Evolutionary conservation across 2,888 invertebrate genomes (phyloP).

Genomic region (Dromius quadrimaculatus): DNA sequence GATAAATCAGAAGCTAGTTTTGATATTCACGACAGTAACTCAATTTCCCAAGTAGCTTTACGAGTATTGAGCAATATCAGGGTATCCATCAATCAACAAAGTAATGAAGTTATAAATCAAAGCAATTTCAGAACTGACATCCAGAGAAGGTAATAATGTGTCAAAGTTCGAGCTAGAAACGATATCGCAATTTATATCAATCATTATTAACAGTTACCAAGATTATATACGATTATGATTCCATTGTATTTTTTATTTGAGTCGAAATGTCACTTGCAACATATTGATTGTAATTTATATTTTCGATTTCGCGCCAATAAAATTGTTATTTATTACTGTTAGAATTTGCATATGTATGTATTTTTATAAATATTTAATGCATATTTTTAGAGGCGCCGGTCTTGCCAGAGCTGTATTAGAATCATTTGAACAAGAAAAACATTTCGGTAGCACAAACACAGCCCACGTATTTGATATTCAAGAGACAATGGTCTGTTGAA

Average conservation of each 20-base stretch:
- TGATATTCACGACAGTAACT: too few species aligned
- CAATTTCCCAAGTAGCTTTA: too few species aligned
- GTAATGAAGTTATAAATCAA: conserved; percentile 34
- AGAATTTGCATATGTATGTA: background rate
- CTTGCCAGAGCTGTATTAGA: background rate
- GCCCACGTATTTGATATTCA: conserved; percentile 9
- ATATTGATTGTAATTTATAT: background rate
- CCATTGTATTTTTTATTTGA: conserved; percentile 25
- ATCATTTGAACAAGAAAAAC: background rate
- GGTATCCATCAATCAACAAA: conserved; percentile 14
- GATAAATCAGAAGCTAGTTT: too few species aligned
- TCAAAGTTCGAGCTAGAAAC: conserved; percentile 10
- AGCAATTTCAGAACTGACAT: conserved; percentile 2
- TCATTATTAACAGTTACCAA: conserved; percentile 23
- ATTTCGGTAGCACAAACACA: conserved; percentile 15
- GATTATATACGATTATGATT: conserved; percentile 12
- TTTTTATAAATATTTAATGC: background rate
- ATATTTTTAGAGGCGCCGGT: background rate
- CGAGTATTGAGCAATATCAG: conserved; percentile 8
- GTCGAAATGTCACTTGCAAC: background rate
- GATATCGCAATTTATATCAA: conserved; percentile 31
- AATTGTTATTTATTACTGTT: conserved; percentile 1
- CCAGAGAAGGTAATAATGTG: conserved; percentile 11
- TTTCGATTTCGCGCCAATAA: background rate
- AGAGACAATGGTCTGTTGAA: conserved; percentile 1